Evolutionary conservation across 1,140 invertebrate genomes (phyloP), one percentile per base, ranked within the genome.

Genomic region (Panagrolaimus sp.): DNA sequence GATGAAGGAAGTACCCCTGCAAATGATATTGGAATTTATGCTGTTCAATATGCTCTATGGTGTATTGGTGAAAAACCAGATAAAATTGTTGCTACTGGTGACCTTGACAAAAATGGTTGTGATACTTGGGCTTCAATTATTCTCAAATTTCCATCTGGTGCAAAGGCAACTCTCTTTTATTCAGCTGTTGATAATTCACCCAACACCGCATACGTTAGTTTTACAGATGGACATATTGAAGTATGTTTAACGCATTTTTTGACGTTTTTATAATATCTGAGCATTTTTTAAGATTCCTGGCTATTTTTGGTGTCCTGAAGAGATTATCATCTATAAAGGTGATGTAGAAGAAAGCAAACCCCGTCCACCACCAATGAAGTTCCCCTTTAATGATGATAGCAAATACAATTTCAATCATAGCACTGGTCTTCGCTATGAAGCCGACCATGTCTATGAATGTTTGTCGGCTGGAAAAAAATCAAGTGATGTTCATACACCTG

Each of bases 21-120:
- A 27, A 83, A 93, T 20, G 91, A 93, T 82, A 84, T 94, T 51
- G 92, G 92, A 0, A 85, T 93, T 25, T 96, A 96, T 79, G 82
- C 85, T 7, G 82, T 93, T 13, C 91, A 94, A 78, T 88, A 90
- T 20, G 87, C 88, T 0, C 87, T 87, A 72, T 87, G 88, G 71
- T 85, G 90, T n/a, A 92, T 89, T 77, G 85, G 87, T 70, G 85
- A 88, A 69, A 83, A 79, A 66, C 87, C 87, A 3, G 86, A 87
- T 68, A 89, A 89, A 7, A 84, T 87, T 31, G 85, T 83, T 25
- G 87, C 88, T 1, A 81, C 82, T 44, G 91, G 91, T 31, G 84
- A 87, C 63, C 78, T 91, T 16, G 91, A 89, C 76, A 79, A 86
- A 9, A 86, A 87, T 27, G 87, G n/a, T 53, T 51, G 46, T 25